Evolutionary conservation across 2,888 invertebrate species (phyloP).

Genomic region (Caenorhabditis imperialis): DNA sequence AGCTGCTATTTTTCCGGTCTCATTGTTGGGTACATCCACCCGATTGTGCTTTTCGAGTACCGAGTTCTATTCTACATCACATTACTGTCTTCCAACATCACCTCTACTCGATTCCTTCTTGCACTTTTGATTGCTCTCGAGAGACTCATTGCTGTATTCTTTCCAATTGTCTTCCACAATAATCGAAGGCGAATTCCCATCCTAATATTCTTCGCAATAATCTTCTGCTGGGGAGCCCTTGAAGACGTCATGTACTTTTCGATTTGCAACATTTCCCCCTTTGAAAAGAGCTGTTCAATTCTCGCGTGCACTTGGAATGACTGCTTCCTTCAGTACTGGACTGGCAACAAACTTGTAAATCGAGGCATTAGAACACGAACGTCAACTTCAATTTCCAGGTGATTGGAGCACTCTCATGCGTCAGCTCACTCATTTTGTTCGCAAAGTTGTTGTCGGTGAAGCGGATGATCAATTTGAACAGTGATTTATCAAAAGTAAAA

Average conservation of each 20-base stretch:
- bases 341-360: conserved; percentile 29
- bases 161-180: conserved; percentile 27
- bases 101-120: conserved; percentile 13
- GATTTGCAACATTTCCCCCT: conserved; percentile 25
- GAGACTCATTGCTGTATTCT: conserved; percentile 32
- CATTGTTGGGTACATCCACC: conserved; percentile 21
- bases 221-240: conserved; percentile 20
- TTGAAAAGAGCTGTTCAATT: conserved; percentile 26
- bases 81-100: conserved; percentile 21
- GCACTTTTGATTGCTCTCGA: conserved; percentile 23
- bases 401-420: conserved; percentile 29
- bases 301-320: conserved; percentile 38
- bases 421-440: conserved; percentile 23
- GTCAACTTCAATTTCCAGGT: conserved; percentile 9
- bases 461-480: conserved; percentile 11
- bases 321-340: conserved; percentile 31
- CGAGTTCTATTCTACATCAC: conserved; percentile 21
- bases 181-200: conserved; percentile 21
- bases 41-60: conserved; percentile 24
- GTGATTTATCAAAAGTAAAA: conserved; percentile 20
- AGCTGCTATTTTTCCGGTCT: conserved; percentile 24
- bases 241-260: conserved; percentile 35
- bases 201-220: conserved; percentile 1
- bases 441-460: conserved; percentile 13
- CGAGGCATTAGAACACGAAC: too few relatives aligned